Conservation (phyloP, 2,113 vertebrate species). For the Phaetusa simplex region DNA sequence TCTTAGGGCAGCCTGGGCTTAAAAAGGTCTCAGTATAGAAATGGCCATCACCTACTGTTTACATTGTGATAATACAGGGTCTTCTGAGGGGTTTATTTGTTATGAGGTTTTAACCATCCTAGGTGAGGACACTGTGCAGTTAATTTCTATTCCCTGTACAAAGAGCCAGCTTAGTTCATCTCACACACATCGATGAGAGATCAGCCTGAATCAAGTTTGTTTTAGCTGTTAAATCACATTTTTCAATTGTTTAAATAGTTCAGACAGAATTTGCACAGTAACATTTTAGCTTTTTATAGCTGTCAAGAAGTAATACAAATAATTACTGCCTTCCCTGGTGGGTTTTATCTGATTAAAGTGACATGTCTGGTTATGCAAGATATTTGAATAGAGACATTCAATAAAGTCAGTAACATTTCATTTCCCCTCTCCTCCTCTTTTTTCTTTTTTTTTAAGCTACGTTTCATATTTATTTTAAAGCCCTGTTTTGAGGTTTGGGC, state of each 20-base stretch:
- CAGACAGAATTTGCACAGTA: slow-evolving; percentile 63
- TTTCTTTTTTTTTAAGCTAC: neutral
- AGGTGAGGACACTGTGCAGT: neutral
- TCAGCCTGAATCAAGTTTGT: slow-evolving; percentile 52
- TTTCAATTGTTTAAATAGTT: slow-evolving; percentile 64
- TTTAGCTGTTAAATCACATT: slow-evolving; percentile 64
- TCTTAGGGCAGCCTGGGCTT: neutral
- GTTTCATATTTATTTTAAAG: slow-evolving; percentile 27
- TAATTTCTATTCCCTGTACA: slow-evolving; percentile 1
- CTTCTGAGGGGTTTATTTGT: neutral
- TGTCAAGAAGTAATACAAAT: slow-evolving; percentile 65
- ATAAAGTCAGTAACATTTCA: slow-evolving; percentile 42
- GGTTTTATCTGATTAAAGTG: slow-evolving; percentile 65
- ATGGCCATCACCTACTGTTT: neutral
- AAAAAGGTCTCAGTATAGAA: neutral
- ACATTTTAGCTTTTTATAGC: slow-evolving; percentile 59
- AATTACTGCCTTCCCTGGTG: slow-evolving; percentile 56
- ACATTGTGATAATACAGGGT: neutral
- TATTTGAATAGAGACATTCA: slow-evolving; percentile 60
- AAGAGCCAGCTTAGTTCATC: neutral
- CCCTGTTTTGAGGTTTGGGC: neutral
- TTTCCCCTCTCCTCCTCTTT: neutral
- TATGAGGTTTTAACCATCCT: neutral
- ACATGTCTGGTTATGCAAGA: slow-evolving; percentile 61
- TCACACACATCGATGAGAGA: neutral